Percentiles rank a stretch among this genome's conserved stretches.
Conservation (phyloP, 2,113 vertebrate species). For the Nothobranchius kuhntae region DNA sequence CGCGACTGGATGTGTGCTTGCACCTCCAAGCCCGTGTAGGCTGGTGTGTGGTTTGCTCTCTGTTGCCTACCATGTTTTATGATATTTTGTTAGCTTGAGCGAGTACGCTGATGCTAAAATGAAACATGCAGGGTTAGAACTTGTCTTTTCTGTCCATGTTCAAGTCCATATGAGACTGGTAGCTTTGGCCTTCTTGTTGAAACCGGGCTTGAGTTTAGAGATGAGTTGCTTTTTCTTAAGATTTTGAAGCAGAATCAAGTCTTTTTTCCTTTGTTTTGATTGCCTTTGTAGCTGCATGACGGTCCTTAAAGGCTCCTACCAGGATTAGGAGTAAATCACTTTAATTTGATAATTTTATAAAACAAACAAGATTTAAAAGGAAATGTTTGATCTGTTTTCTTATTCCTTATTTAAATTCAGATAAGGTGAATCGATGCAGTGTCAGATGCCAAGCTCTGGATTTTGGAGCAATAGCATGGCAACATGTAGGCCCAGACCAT, state of each 20-base stretch:
- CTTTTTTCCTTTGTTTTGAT: background rate
- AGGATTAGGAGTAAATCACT: background rate
- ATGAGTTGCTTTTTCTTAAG: slow-evolving; percentile 14
- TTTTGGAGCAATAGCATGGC: slow-evolving; percentile 7
- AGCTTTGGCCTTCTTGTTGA: slow-evolving; percentile 21
- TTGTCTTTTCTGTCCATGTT: slow-evolving; percentile 28
- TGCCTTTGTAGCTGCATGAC: slow-evolving; percentile 5
- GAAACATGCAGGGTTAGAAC: slow-evolving; percentile 25
- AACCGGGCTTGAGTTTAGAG: slow-evolving; percentile 30
- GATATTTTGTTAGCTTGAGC: slow-evolving; percentile 58
- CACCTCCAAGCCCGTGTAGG: slow-evolving; percentile 36
- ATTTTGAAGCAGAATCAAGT: slow-evolving; percentile 2
- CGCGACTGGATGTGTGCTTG: slow-evolving; percentile 29
- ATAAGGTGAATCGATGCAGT: slow-evolving; percentile 1
- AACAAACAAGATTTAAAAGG: no score
- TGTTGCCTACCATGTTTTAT: slow-evolving; percentile 46
- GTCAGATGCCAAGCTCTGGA: slow-evolving; percentile 16
- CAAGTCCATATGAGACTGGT: slow-evolving; percentile 26
- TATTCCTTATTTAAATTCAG: slow-evolving; percentile 4
- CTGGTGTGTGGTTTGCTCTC: slow-evolving; percentile 47
- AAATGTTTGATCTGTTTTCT: background rate
- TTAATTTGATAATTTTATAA: background rate
- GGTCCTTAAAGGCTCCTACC: background rate
- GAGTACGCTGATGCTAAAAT: slow-evolving; percentile 46
- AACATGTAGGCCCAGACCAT: slow-evolving; percentile 32